A percentile compares a stretch with the other conserved stretches of the same genome.
Evolutionary conservation across 2,113 vertebrate genomes (phyloP).

Genomic region (Tinamus guttatus): DNA sequence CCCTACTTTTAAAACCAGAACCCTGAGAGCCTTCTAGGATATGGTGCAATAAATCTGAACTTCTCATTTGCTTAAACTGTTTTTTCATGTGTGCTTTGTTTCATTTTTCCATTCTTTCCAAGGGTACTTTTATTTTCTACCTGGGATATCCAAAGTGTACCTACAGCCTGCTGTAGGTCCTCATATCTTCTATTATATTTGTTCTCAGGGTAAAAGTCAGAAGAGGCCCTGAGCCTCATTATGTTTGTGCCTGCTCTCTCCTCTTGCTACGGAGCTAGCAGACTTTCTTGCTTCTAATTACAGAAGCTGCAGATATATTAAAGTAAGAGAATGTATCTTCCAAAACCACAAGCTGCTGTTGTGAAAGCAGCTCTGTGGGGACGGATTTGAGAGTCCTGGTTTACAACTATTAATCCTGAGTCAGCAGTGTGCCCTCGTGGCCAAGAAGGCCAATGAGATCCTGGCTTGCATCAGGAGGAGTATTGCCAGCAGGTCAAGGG

Average conservation of each 20-base stretch:
- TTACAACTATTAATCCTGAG: too few relatives aligned
- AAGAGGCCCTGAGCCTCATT: background rate
- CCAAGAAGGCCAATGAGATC: too few relatives aligned
- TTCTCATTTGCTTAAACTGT: background rate
- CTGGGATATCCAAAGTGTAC: too few relatives aligned
- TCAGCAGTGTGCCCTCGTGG: too few relatives aligned
- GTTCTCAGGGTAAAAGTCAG: background rate
- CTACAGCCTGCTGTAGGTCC: too few relatives aligned
- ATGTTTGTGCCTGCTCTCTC: background rate
- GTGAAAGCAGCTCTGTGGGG: too few relatives aligned
- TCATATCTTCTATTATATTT: too few relatives aligned
- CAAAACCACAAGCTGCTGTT: background rate
- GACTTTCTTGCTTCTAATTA: background rate
- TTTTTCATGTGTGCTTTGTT: background rate
- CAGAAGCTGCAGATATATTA: background rate
- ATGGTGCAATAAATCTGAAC: rapidly evolving
- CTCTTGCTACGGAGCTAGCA: background rate
- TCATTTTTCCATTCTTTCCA: background rate
- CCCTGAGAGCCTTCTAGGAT: background rate
- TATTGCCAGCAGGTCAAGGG: too few relatives aligned
- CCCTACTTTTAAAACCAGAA: background rate
- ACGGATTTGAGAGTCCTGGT: too few relatives aligned
- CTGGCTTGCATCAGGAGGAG: too few relatives aligned
- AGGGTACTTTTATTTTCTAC: background rate
- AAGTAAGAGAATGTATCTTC: background rate